Base-by-base conservation (phyloP, 2,797 vertebrate species). In the Coccyzus lansbergi region DNA sequence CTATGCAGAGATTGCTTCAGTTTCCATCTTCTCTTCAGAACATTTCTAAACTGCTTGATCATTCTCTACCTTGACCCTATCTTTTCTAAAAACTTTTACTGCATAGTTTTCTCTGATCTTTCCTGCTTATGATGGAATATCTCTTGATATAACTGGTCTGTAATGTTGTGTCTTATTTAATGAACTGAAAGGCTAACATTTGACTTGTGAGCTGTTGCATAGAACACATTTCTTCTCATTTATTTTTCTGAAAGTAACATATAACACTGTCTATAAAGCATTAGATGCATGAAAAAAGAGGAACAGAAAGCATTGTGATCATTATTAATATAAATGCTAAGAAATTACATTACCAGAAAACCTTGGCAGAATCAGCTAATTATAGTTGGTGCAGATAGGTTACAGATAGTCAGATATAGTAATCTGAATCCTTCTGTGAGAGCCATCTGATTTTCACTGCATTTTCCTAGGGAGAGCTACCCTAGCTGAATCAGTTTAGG, bases 301-400 rank as follows among this genome's bases (percentile, higher is more conserved):
- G 65, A 85, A 91, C 49, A 65, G 65, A 94, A 92, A 83, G n/a
- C 28, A 76, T 63, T 53, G 63, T 68, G 89, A 86, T 86, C 46
- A 53, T 83, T 88, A 80, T 85, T 85, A 93, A 94, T 95, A 95
- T 86, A 90, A 96, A 94, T 65, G 83, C 36, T 75, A 75, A 81
- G 77, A 88, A 93, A 95, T 86, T 92, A 63, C 55, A 70, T 92
- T 95, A 86, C 63, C 81, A 92, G 89, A 82, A 95, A 95, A 88
- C 29, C 80, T 86, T 94, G 91, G 89, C 88, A 93, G 88, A 64
- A 90, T 68, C 67, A 68, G 63, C 80, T 95, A 79, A 90, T 91
- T 95, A 91, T 44, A 92, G 70, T 3, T 95, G 92, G 80, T 77
- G 86, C 48, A 86, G 80, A 81, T 12, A 77, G 59, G 90, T 63